Conservation (phyloP, 1,140 invertebrate species). For the Pogonomyrmex californicus region DNA sequence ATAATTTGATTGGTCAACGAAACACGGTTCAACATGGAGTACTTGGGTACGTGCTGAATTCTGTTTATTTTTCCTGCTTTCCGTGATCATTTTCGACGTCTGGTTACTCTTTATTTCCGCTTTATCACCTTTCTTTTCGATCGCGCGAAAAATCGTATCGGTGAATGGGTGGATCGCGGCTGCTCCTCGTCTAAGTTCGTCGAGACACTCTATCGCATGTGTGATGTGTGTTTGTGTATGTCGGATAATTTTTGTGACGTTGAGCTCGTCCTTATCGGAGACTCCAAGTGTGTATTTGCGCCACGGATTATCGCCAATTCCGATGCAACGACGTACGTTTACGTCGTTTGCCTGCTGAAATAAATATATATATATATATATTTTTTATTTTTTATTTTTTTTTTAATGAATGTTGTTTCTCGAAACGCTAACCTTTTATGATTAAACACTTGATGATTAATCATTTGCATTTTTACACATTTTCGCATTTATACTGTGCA, state of each 20-base stretch:
- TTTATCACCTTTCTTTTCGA: not conserved
- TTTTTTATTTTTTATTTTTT: not conserved
- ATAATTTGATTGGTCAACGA: slow-evolving; percentile 72
- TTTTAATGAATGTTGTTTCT: not conserved
- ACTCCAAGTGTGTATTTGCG: not conserved
- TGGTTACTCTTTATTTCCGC: not conserved
- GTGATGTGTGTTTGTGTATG: slow-evolving; percentile 24
- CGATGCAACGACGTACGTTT: not conserved
- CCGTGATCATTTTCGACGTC: slow-evolving; percentile 48
- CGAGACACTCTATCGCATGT: slow-evolving; percentile 38
- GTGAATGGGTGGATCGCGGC: not conserved
- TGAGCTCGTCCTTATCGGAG: slow-evolving; percentile 42
- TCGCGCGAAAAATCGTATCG: not conserved
- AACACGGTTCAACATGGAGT: slow-evolving; percentile 81
- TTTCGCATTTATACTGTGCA: not conserved
- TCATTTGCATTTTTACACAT: not conserved
- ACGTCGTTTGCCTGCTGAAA: not conserved
- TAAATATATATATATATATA: not conserved
- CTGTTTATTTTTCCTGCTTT: slow-evolving; percentile 69
- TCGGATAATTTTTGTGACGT: slow-evolving; percentile 63
- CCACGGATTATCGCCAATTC: not conserved
- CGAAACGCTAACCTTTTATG: not conserved
- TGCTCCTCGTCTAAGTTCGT: not conserved
- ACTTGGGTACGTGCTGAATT: slow-evolving; percentile 77
- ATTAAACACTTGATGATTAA: not conserved